Percentiles rank a stretch among this genome's conserved stretches.
Evolutionary conservation across 2,888 invertebrate genomes (phyloP).

Genomic region (Epicampocera succincta): DNA sequence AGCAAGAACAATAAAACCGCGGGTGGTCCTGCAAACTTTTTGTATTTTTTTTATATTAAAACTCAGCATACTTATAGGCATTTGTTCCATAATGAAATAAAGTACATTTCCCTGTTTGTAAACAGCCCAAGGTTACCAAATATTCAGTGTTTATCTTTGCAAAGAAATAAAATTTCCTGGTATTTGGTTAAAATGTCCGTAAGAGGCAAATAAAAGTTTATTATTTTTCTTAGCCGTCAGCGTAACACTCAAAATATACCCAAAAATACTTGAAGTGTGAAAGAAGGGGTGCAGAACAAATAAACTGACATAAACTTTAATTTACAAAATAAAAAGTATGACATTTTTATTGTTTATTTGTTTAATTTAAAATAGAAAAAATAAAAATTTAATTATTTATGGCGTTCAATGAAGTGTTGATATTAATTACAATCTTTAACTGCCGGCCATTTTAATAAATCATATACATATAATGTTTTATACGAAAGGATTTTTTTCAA

Average conservation of each 20-base stretch:
- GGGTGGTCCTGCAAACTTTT: neutral
- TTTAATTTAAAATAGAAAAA: neutral
- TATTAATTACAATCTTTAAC: conserved; percentile 48
- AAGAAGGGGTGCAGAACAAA: neutral
- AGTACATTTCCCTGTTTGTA: conserved; percentile 5
- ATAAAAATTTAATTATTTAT: conserved; percentile 50
- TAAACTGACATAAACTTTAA: neutral
- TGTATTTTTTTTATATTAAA: conserved; percentile 17
- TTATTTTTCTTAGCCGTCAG: neutral
- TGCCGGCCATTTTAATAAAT: neutral
- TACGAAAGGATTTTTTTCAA: conserved; percentile 4
- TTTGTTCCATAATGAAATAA: neutral
- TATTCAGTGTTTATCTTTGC: conserved; percentile 6
- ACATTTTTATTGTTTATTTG: neutral
- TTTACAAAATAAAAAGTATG: neutral
- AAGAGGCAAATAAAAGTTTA: conserved; percentile 3
- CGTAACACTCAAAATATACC: neutral
- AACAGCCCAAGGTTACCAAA: conserved; percentile 43
- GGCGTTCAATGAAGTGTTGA: conserved; percentile 62
- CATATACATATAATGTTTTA: neutral
- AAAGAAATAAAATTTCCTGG: conserved; percentile 2
- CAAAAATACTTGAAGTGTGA: conserved; percentile 24
- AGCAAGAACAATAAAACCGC: neutral
- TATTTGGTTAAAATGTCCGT: conserved; percentile 42
- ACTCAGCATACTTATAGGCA: conserved; percentile 24